Evolutionary conservation across 1,140 invertebrate genomes (phyloP), one percentile per base, ranked within the genome.

Genomic region (Leguminivora glycinivorella): DNA sequence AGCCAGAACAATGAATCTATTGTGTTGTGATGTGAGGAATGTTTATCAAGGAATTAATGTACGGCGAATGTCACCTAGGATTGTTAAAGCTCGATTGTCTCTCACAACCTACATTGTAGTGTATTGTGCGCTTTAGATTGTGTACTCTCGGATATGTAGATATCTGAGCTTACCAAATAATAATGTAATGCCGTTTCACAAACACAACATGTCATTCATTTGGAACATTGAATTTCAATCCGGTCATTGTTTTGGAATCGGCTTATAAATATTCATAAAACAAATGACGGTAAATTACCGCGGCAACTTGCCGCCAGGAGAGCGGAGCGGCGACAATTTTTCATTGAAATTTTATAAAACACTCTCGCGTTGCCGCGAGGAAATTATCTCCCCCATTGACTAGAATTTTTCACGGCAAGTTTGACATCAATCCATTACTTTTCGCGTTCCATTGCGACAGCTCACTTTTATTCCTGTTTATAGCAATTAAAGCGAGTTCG

Each of bases 301-400:
- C 77, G 79, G 77, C 79, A 82, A 83, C 76, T 86, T 80, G 58
- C 77, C 76, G 76, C 78, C 83, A 70, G 73, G 79, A 78, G 77
- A 75, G 77, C 76, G 72, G 70, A 63, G 56, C 76, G 70, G 74
- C 79, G 81, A 87, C 85, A 82, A 88, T 89, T 86, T 89, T 89
- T 91, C 84, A 89, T 85, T 81, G 81, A 84, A 88, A 88, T 88
- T 88, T 88, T 83, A 83, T 88, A 85, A 85, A 89, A 88, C 82
- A 88, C 82, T 83, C 79, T 81, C 77, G 81, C 82, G 79, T 80
- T 82, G 79, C 80, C 80, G 70, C 72, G 81, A 84, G 79, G 76
- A 89, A 89, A 89, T 89, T 91, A 89, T 89, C 87, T 88, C 82
- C 83, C 83, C 84, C 88, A 89, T 91, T 89, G 89, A 89, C 85